A percentile compares a stretch with the other conserved stretches of the same genome.
Evolutionary conservation across 2,888 invertebrate genomes (phyloP).

Genomic region (Eupithecia subfuscata): DNA sequence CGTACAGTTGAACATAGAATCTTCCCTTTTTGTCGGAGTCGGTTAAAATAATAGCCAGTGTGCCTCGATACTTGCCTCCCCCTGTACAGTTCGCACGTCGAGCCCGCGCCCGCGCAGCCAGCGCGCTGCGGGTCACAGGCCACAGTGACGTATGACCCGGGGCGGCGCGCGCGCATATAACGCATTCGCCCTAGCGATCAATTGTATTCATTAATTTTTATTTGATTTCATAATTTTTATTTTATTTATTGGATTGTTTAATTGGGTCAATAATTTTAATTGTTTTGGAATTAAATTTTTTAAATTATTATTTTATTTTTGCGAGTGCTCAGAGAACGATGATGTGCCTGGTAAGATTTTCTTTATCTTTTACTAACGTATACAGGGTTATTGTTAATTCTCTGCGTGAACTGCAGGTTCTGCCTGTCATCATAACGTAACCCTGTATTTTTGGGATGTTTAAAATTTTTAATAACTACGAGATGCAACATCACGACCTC

Average conservation of each 20-base stretch:
- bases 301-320: not conserved
- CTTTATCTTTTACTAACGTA: not conserved
- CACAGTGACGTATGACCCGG: conserved; percentile 29
- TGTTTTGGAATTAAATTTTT: not conserved
- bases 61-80: not conserved
- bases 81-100: not conserved
- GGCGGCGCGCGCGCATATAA: conserved; percentile 21
- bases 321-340: not conserved
- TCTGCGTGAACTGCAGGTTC: no score
- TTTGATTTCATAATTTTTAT: not conserved
- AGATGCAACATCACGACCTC: no score
- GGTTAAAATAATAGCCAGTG: no score
- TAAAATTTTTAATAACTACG: not conserved
- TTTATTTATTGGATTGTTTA: not conserved
- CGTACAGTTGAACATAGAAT: no score
- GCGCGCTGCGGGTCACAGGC: conserved; percentile 31
- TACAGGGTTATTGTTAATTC: no score
- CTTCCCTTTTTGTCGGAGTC: no score
- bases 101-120: not conserved
- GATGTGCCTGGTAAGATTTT: not conserved
- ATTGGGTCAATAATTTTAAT: not conserved
- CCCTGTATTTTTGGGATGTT: not conserved
- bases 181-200: not conserved
- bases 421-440: no score
- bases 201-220: not conserved